Base-by-base conservation (phyloP, 2,113 vertebrate species). In the Nothobranchius furzeri region DNA sequence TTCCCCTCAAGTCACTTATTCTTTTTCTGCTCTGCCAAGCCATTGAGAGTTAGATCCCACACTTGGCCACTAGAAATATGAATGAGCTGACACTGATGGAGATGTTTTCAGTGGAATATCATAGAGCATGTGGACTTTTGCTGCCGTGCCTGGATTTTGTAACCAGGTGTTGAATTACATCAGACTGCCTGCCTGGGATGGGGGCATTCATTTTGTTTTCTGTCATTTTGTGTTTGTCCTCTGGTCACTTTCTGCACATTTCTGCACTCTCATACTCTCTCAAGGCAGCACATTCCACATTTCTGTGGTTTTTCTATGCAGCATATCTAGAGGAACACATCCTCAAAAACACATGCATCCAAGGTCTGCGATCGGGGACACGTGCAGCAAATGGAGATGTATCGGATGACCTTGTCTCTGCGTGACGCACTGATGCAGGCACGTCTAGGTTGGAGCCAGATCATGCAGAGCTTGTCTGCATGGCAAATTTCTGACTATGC, bases 141-240 rank as follows among this genome's bases (percentile, higher is more conserved):
- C 30, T 52, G 20, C 30, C 59, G n/a, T 36, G 37, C 20, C 20
- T 59, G 0, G 57, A 6, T 68, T 51, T 68, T 74, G 66, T 70
- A 11, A 35, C 69, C 64, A 70, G 79, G 79, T 79, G 69, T 78
- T 80, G 35, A 8, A 37, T 87, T 73, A 64, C 70, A 66, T 62
- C 71, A 64, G 30, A 40, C 40, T 63, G 60, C 9, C 53, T 46
- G 9, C 36, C 12, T 64, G 54, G 25, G 37, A 63, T 11, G 56
- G 30, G 81, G 85, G 87, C 68, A 36, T 55, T 51, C 81, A 71
- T 30, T 30, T 30, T 30, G 35, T 68, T 83, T 72, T 70, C 40
- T 68, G 2, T 50, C 4, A 36, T 12, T 57, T 2, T 45, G 10
- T 30, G 15, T 67, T 25, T 72, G 50, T n/a, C 24, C 64, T 13